These are phyloP conservation scores for Elanus axillaris DNA, from an alignment of 2,113 vertebrate species.

Conservation along the genomic window DNA sequence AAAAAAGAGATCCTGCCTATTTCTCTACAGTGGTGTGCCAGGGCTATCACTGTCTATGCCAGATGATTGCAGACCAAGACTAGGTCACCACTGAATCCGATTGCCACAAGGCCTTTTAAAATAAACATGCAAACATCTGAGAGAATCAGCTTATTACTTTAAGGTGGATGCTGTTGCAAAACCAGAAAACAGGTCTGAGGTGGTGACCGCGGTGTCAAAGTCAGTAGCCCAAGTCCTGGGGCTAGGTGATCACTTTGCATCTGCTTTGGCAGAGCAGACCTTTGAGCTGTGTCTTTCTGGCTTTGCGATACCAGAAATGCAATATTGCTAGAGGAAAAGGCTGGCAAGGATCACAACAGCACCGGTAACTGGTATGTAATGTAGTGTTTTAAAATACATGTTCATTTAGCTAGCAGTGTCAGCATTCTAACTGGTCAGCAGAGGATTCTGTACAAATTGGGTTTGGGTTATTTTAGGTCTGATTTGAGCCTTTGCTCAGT, in stretches of 20 bases:
- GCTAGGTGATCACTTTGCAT: neutral
- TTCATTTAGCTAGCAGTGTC: neutral
- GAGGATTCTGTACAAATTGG: neutral
- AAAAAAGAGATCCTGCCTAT: neutral
- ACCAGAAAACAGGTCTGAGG: neutral
- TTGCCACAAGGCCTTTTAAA: neutral
- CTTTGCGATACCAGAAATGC: neutral
- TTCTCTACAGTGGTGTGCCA: neutral
- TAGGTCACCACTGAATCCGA: neutral
- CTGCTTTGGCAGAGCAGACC: neutral
- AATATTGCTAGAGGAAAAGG: neutral
- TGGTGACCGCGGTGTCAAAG: neutral
- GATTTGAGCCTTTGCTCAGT: neutral
- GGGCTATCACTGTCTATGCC: accelerated
- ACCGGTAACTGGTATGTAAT: accelerated
- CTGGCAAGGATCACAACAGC: neutral
- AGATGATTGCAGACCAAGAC: neutral
- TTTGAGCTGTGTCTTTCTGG: neutral
- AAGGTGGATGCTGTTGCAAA: neutral
- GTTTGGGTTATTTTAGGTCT: neutral
- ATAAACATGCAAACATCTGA: neutral
- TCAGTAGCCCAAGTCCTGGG: neutral
- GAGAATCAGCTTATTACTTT: neutral
- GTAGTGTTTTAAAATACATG: accelerated
- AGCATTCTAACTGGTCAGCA: too few relatives aligned